These are phyloP conservation scores for Antigone vipio DNA, from an alignment of 2,113 vertebrate genomes.

Conservation along the genomic window DNA sequence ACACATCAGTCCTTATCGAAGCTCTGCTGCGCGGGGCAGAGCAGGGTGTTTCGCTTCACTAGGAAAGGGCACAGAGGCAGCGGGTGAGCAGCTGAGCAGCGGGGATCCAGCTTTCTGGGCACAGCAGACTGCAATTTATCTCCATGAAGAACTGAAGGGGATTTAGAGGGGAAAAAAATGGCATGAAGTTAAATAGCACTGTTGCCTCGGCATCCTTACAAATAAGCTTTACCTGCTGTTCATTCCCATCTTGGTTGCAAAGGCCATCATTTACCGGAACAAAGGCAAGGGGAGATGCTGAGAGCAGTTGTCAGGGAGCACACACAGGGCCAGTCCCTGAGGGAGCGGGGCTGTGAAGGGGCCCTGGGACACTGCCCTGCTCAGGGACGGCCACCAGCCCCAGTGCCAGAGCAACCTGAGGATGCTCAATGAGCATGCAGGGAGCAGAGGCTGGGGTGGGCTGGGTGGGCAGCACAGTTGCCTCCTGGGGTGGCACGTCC, in stretches of 20 bases:
- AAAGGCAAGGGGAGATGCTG: constrained; percentile 25
- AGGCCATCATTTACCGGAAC: constrained; percentile 46
- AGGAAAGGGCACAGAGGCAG: constrained; percentile 9
- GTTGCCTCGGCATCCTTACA: constrained; percentile 46
- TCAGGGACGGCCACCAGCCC: neutral
- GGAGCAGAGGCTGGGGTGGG: neutral
- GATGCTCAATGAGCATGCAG: neutral
- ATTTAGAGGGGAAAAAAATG: constrained; percentile 28
- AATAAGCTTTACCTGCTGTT: constrained; percentile 63
- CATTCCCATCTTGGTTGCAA: constrained; percentile 3
- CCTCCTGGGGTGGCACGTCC: neutral
- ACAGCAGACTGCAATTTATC: constrained; percentile 52
- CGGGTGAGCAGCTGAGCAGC: neutral
- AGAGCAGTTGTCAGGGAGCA: neutral
- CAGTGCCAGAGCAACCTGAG: neutral
- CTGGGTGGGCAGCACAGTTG: neutral
- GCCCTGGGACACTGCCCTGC: neutral
- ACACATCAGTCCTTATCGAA: neutral
- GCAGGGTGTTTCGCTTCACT: neutral
- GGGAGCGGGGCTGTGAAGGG: neutral
- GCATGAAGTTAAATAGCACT: constrained; percentile 36
- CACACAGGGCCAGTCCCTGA: neutral
- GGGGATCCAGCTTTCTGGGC: neutral
- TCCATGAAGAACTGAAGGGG: constrained; percentile 13
- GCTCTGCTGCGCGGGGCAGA: neutral